Evolutionary conservation across 2,113 vertebrate genomes (phyloP), one percentile per base, ranked within the genome.

Genomic region (Piliocolobus tephrosceles): DNA sequence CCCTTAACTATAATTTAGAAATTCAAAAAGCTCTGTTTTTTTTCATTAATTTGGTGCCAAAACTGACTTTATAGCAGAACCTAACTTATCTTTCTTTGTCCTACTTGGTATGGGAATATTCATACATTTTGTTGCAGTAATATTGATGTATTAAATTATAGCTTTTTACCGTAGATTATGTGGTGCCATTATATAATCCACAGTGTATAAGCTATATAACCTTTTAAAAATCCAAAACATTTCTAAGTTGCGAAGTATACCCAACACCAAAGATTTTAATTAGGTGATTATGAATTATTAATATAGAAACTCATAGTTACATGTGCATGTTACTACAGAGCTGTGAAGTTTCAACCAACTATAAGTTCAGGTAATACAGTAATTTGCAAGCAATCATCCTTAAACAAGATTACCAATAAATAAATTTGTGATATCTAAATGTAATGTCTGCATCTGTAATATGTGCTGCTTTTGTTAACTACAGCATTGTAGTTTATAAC

Each of bases 181-280:
- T 17, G n/a, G 30, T 47, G 25, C 16, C 70, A 35, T 35, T 81
- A 5, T 25, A 43, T 68, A 61, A 73, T 18, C 23, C 23, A 8
- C 5, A 66, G 7, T 57, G 2, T 79, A 16, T 89, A 64, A 64
- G 27, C 40, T 0, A 0, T 43, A 6, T 78, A 52, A 35, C 27
- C 82, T 91, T 97, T 79, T 82, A 40, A 43, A 97, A 92, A 78
- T 94, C 43, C 6, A 32, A n/a, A 70, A 79, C 27, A 38, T 52
- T 52, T 79, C 23, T 64, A 30, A 95, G 55, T 79, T 94, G 35
- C 45, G 50, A 66, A 58, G 66, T 45, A 73, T 90, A 14, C 38
- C 38, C 8, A 81, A 50, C 58, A 91, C 25, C 70, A 90, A 70
- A 91, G 27, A 25, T 92, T 97, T 83, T 47, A 32, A 25, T 8